Percentiles rank a stretch among this genome's conserved stretches.
phyloP scores from a whole-genome alignment of 2,113 vertebrate species.

The Pelecanus crispus region DNA sequence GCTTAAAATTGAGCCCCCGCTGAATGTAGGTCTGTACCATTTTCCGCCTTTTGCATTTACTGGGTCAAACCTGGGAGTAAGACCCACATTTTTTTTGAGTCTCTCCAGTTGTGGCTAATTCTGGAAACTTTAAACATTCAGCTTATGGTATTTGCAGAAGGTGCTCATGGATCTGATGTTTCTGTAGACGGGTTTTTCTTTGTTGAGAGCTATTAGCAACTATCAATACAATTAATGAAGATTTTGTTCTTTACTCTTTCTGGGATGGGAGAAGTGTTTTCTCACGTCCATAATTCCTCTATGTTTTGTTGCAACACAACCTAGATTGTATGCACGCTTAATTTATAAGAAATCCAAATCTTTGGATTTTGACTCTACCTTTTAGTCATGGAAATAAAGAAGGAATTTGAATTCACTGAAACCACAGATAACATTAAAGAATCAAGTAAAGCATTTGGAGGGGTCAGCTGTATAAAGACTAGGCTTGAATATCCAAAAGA shows the following conservation, averaged over 20 bases:
- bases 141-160: not conserved
- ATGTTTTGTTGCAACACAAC: not conserved
- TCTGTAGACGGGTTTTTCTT: not conserved
- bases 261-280: not conserved
- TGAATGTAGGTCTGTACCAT: not conserved
- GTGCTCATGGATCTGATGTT: not conserved
- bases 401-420: not conserved
- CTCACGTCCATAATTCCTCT: not conserved
- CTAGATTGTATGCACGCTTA: fast-evolving
- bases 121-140: not conserved
- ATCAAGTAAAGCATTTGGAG: not conserved
- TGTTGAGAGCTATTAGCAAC: not conserved
- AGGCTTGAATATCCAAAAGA: not conserved
- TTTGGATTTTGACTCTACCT: not conserved
- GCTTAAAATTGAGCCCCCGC: not conserved
- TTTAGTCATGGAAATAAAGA: not conserved
- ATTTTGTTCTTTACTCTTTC: not conserved
- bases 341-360: not conserved
- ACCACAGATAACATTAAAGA: not conserved
- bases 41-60: not conserved
- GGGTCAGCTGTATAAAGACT: not conserved
- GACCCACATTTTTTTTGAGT: not conserved
- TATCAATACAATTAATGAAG: not conserved
- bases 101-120: not conserved
- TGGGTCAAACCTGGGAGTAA: not conserved